phyloP scores from a whole-genome alignment of 2,797 vertebrate genomes.

The Nyctibius grandis region DNA sequence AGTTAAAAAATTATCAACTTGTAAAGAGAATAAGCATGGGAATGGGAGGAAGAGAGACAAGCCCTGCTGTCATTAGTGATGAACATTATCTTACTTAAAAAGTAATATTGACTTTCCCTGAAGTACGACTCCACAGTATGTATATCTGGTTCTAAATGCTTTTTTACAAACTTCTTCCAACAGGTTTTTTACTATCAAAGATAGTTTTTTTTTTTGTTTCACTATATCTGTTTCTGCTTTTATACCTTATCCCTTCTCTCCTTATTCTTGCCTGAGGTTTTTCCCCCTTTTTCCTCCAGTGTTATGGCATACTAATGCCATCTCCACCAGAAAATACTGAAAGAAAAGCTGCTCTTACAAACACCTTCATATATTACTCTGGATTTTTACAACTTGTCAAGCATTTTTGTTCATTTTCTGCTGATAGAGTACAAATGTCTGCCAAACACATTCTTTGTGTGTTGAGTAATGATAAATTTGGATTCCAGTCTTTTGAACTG shows the following conservation, averaged over 20 bases:
- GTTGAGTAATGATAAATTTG: slow-evolving; percentile 5
- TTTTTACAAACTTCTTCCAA: not conserved
- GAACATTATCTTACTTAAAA: not conserved
- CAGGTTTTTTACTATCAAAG: not conserved
- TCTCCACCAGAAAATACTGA: not conserved
- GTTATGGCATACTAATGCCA: not conserved
- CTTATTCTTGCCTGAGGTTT: not conserved
- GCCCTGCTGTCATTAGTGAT: not conserved
- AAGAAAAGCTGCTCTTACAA: not conserved
- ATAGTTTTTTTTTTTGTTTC: not conserved
- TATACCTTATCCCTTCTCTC: not conserved
- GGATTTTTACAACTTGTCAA: not conserved
- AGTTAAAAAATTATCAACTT: not conserved
- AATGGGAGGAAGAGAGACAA: not conserved
- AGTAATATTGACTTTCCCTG: not conserved
- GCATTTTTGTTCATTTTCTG: slow-evolving; percentile 19
- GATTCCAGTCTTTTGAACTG: slow-evolving; percentile 12
- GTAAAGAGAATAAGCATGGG: not conserved
- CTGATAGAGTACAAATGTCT: not conserved
- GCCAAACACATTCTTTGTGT: slow-evolving; percentile 23
- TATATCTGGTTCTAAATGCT: not conserved
- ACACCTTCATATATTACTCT: not conserved
- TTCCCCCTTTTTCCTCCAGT: not conserved
- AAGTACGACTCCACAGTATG: not conserved
- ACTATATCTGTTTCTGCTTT: not conserved